Evolutionary conservation across 1,140 invertebrate genomes (phyloP).

Genomic region (Geopemphigus sp.): DNA sequence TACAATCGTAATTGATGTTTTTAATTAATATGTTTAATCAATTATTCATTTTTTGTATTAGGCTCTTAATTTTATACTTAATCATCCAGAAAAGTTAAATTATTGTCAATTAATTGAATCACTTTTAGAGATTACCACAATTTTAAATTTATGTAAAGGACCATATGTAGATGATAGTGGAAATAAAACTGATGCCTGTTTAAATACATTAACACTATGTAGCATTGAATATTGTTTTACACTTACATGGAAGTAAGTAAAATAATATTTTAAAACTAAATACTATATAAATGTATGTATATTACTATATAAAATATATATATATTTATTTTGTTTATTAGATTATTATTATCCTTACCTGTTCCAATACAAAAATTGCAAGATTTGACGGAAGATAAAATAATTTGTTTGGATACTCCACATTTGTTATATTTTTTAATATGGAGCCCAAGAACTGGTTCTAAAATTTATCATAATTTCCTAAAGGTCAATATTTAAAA

Average conservation of each 20-base stretch:
- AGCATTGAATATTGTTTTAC: slow-evolving; percentile 89
- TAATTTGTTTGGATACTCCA: slow-evolving; percentile 54
- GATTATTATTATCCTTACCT: slow-evolving; percentile 74
- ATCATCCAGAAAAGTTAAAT: slow-evolving; percentile 83
- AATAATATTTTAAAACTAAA: slow-evolving; percentile 19
- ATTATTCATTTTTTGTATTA: slow-evolving; percentile 53
- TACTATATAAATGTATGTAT: not conserved
- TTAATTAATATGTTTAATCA: no score
- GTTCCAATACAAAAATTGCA: slow-evolving; percentile 54
- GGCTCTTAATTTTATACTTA: slow-evolving; percentile 89
- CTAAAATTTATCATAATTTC: slow-evolving; percentile 73
- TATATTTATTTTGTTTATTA: slow-evolving; percentile 57
- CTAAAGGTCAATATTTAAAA: slow-evolving; percentile 59
- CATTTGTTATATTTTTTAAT: slow-evolving; percentile 70
- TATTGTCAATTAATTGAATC: slow-evolving; percentile 85
- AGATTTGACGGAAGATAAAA: slow-evolving; percentile 26
- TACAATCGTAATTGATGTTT: not conserved
- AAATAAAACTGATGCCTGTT: not conserved
- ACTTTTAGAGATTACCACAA: slow-evolving; percentile 71
- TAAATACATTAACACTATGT: slow-evolving; percentile 64
- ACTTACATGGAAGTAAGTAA: slow-evolving; percentile 72
- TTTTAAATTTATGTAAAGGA: slow-evolving; percentile 37
- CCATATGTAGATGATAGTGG: not conserved
- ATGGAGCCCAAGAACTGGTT: slow-evolving; percentile 70
- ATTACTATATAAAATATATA: not conserved